phyloP scores from a whole-genome alignment of 2,797 vertebrate genomes.

The Kryptolebias ocellatus region DNA sequence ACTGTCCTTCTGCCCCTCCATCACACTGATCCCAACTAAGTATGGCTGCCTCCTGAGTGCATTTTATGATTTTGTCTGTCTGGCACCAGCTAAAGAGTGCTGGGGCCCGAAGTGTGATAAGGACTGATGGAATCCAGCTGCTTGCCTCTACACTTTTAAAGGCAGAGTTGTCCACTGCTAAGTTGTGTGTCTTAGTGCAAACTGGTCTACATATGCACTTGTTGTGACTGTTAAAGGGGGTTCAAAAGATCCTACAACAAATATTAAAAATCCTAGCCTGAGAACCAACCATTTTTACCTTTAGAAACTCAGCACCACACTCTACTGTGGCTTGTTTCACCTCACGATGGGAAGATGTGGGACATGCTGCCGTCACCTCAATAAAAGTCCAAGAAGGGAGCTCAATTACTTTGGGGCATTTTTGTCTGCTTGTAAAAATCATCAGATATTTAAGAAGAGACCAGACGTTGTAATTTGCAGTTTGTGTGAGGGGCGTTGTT shows the following conservation, averaged over 20 bases:
- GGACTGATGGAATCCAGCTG: conserved; percentile 68
- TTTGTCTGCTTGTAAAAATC: conserved; percentile 79
- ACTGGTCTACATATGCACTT: conserved; percentile 7
- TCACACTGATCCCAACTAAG: conserved; percentile 31
- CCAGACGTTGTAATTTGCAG: conserved; percentile 72
- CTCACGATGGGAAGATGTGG: conserved; percentile 56
- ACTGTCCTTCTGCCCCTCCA: conserved; percentile 35
- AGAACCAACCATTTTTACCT: conserved; percentile 47
- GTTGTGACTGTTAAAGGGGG: neutral
- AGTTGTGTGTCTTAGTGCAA: conserved; percentile 18
- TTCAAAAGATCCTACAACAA: conserved; percentile 43
- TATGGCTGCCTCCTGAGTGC: conserved; percentile 51
- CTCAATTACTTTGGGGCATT: conserved; percentile 62
- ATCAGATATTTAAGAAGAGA: conserved; percentile 72
- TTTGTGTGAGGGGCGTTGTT: conserved; percentile 71
- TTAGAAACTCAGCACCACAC: conserved; percentile 36
- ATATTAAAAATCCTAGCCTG: conserved; percentile 37
- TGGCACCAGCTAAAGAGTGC: conserved; percentile 51
- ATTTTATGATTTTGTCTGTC: conserved; percentile 66
- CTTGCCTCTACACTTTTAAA: conserved; percentile 36
- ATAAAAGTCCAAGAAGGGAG: conserved; percentile 72
- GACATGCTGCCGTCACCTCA: conserved; percentile 77
- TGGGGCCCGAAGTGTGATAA: conserved; percentile 55
- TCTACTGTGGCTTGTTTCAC: conserved; percentile 75
- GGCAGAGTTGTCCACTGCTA: conserved; percentile 12